These are phyloP conservation scores for Casuarius casuarius DNA, from an alignment of 2,113 vertebrate genomes.

Conservation along the genomic window DNA sequence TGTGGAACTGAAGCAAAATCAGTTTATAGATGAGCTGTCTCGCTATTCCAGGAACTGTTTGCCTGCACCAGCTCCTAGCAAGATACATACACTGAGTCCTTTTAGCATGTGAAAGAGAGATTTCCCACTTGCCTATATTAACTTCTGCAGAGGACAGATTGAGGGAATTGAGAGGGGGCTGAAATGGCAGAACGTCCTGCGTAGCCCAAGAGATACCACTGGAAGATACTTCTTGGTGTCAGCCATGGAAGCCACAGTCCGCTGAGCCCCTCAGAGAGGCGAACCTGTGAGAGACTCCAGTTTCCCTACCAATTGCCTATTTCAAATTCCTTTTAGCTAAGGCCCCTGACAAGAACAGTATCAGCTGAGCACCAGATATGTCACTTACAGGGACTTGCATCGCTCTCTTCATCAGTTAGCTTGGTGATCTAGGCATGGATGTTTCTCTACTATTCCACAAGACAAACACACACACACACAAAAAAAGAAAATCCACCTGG, in stretches of 20 bases:
- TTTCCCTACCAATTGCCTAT: neutral
- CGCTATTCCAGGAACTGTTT: neutral
- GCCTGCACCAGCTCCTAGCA: neutral
- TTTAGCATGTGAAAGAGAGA: neutral
- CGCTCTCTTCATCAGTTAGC: neutral
- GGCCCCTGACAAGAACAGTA: neutral
- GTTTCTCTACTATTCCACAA: neutral
- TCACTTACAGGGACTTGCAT: neutral
- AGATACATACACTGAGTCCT: neutral
- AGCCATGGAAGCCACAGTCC: neutral
- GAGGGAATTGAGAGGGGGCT: neutral
- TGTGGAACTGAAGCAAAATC: conserved; percentile 39
- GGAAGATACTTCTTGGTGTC: neutral
- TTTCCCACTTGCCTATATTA: neutral
- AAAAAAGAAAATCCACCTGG: neutral
- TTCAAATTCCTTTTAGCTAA: neutral
- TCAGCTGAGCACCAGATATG: neutral
- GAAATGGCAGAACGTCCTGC: neutral
- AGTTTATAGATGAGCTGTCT: conserved; percentile 54
- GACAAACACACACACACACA: neutral
- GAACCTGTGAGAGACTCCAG: neutral
- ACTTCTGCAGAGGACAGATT: neutral
- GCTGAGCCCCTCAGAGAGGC: neutral
- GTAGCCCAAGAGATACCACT: neutral
- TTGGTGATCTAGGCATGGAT: neutral